phyloP scores from a whole-genome alignment of 2,113 vertebrate species.

The Ploceus nigricollis region DNA sequence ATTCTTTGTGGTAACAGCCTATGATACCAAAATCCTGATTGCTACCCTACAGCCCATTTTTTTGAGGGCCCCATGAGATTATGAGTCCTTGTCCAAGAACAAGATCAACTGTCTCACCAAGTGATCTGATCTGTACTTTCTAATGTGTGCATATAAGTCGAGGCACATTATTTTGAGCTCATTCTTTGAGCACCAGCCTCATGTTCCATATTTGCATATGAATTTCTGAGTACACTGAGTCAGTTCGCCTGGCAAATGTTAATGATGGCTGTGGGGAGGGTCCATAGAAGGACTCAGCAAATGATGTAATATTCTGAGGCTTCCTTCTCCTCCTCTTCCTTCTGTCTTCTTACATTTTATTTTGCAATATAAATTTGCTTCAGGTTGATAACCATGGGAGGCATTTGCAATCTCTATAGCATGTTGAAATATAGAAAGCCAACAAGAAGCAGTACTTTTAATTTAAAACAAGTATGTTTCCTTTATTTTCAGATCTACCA shows the following conservation, averaged over 20 bases:
- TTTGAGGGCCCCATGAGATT: background rate
- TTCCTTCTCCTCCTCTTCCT: background rate
- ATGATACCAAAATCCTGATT: background rate
- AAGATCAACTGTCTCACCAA: background rate
- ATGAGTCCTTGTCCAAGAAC: background rate
- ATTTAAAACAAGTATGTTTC: background rate
- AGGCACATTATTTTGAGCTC: background rate
- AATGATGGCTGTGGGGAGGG: background rate
- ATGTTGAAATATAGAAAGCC: background rate
- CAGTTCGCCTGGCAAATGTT: background rate
- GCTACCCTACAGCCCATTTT: background rate
- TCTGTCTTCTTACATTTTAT: background rate
- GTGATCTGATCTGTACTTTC: background rate
- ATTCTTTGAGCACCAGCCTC: background rate
- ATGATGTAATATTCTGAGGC: background rate
- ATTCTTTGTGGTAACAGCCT: background rate
- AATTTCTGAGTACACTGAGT: background rate
- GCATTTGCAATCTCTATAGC: background rate
- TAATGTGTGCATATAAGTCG: background rate
- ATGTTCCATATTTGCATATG: background rate
- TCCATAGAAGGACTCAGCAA: background rate
- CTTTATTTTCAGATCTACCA: background rate
- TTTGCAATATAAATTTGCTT: background rate
- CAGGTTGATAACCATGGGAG: background rate
- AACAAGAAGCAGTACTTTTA: background rate